Percentiles rank a stretch among this genome's conserved stretches.
phyloP scores from a whole-genome alignment of 2,888 invertebrate genomes.

The Spodoptera littoralis region DNA sequence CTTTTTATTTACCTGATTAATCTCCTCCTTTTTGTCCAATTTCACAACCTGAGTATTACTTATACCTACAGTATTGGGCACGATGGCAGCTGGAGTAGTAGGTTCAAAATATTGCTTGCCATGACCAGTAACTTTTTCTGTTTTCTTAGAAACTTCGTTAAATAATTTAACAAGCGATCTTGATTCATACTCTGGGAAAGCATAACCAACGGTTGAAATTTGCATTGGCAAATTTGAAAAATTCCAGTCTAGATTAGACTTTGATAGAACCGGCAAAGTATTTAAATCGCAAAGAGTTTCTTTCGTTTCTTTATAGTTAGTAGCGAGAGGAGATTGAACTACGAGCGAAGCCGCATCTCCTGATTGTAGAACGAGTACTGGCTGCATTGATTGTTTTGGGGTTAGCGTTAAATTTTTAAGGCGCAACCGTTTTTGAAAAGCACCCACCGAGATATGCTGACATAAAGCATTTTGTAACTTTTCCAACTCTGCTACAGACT shows the following conservation, averaged over 20 bases:
- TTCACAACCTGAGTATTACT: conserved; percentile 11
- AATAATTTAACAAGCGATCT: conserved; percentile 42
- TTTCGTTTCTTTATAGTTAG: conserved; percentile 56
- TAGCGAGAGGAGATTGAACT: conserved; percentile 66
- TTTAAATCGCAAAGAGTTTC: conserved; percentile 61
- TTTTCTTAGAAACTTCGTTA: conserved; percentile 24
- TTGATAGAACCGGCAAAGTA: conserved; percentile 62
- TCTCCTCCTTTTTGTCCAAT: conserved; percentile 2
- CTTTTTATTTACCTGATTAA: not conserved
- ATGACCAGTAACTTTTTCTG: conserved; percentile 30
- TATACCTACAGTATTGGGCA: conserved; percentile 19
- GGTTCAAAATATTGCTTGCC: conserved; percentile 56
- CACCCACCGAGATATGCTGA: conserved; percentile 66
- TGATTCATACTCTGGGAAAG: conserved; percentile 63
- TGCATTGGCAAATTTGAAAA: conserved; percentile 72
- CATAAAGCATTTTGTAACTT: conserved; percentile 69
- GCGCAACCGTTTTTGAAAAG: conserved; percentile 73
- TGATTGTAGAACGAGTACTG: conserved; percentile 71
- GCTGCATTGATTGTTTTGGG: conserved; percentile 74
- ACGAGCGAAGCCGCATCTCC: conserved; percentile 74
- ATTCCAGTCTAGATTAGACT: conserved; percentile 66
- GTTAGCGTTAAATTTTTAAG: conserved; percentile 75
- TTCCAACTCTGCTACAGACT: conserved; percentile 64
- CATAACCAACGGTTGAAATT: conserved; percentile 77
- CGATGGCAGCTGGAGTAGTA: conserved; percentile 32